These are phyloP conservation scores for Drosophila barbarae DNA, from an alignment of 2,888 invertebrate genomes.

Conservation along the genomic window DNA sequence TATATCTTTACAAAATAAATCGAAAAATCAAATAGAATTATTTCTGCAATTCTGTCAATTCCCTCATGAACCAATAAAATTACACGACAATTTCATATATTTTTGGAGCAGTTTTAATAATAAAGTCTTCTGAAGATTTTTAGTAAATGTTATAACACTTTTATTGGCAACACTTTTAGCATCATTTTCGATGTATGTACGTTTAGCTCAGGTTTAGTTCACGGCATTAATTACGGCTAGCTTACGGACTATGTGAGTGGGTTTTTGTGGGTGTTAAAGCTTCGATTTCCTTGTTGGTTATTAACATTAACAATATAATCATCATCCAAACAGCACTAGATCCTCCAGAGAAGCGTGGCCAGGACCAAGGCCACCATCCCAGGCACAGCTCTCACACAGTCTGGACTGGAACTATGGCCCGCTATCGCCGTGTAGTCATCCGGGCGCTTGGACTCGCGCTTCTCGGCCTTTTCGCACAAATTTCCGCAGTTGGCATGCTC, in stretches of 20 bases:
- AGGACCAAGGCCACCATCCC: neutral
- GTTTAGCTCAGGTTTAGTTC: slow-evolving; percentile 53
- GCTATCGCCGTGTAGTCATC: slow-evolving; percentile 56
- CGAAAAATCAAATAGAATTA: too few species aligned
- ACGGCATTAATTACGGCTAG: slow-evolving; percentile 44
- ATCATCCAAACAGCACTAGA: slow-evolving; percentile 26
- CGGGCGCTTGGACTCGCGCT: slow-evolving; percentile 67
- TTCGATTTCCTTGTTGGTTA: slow-evolving; percentile 47
- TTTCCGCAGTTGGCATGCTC: slow-evolving; percentile 83
- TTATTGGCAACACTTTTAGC: slow-evolving; percentile 69
- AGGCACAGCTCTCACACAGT: neutral
- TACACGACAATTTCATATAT: too few species aligned
- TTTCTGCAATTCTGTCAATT: too few species aligned
- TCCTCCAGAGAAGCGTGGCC: slow-evolving; percentile 11
- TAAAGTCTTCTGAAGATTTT: slow-evolving; percentile 26
- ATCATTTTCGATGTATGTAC: slow-evolving; percentile 52
- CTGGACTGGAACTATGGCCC: slow-evolving; percentile 37
- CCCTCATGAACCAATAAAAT: too few species aligned
- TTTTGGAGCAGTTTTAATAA: neutral
- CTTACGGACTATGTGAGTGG: slow-evolving; percentile 64
- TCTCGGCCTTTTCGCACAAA: slow-evolving; percentile 78
- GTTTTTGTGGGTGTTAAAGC: slow-evolving; percentile 61
- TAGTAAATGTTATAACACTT: slow-evolving; percentile 60
- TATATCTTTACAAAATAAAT: too few species aligned
- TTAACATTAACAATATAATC: slow-evolving; percentile 8